Percentiles rank a stretch among this genome's conserved stretches.
Conservation (phyloP, 2,797 vertebrate species). For the Rhinophrynus dorsalis region DNA sequence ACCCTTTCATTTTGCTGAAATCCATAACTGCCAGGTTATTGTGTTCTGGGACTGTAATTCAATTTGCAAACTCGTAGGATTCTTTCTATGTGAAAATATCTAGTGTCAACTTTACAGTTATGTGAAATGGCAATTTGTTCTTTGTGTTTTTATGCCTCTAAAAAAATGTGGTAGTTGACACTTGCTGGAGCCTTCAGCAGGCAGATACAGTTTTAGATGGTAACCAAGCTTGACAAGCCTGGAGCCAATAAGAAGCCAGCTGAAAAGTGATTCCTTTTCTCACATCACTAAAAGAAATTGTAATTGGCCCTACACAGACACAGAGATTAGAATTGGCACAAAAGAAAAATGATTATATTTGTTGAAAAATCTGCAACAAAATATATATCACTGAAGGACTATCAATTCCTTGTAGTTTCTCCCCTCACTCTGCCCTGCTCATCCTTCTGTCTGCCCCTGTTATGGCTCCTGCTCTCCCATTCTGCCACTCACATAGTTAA, state of each 20-base stretch:
- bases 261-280: neutral
- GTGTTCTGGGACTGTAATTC: neutral
- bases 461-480: no score
- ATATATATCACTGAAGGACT: no score
- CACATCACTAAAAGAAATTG: neutral
- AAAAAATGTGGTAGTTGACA: neutral
- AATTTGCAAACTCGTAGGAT: conserved; percentile 8
- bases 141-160: neutral
- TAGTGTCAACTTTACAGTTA: neutral
- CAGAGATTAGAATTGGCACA: neutral
- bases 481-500: no score
- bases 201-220: neutral
- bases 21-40: conserved; percentile 4
- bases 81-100: conserved; percentile 5
- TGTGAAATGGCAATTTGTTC: conserved; percentile 5
- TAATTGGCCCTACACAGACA: neutral
- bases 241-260: neutral
- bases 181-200: neutral
- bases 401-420: no score
- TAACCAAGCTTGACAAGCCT: neutral
- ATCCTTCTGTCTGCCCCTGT: no score
- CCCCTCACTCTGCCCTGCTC: no score
- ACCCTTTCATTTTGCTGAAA: neutral
- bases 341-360: neutral
- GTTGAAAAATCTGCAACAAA: neutral